Evolutionary conservation across 1,140 invertebrate species (phyloP), one percentile per base, ranked within the genome.

Genomic region (Pantala flavescens): DNA sequence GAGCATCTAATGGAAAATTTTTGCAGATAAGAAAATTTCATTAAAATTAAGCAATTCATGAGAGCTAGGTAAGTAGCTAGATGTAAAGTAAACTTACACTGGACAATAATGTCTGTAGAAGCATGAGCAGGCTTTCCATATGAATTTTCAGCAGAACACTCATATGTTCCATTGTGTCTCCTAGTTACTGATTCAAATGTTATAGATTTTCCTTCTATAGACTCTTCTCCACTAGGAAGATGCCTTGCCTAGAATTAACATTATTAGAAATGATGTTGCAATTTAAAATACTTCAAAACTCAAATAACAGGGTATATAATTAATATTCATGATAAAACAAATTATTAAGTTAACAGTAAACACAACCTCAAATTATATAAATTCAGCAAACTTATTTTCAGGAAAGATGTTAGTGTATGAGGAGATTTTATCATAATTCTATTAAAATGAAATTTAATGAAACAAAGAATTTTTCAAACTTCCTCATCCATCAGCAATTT

Each of bases 1-100:
- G 78, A 19, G 75, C 75, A 76, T 78, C 78, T 78, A 75, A 63
- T 63, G 49, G 12, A 63, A 63, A 19, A 3, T 63, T 12, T 7
- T 19, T 7, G 12, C 49, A 19, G 12, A 63, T 63, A 7, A 16
- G 14, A 19, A 63, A 63, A 63, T 63, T 9, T 36, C n/a, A n/a
- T 36, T 5, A 36, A 36, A 36, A 9, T 36, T 36, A 9, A 36
- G 12, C 16, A 16, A 16, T 14, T 63, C 12, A 63, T 7, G 49
- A 63, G 49, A 3, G 12, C 49, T 63, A 9, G 28, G 9, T 36
- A 9, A 36, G 28, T n/a, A n/a, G n/a, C n/a, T n/a, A n/a, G n/a
- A 49, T 49, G 49, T 63, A 63, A 63, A 63, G 14, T 19, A 7
- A 5, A 72, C 71, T 72, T 23, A 72, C 71, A 72, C 16, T 72